Evolutionary conservation across 2,113 vertebrate species (phyloP).

Genomic region (Centrocercus urophasianus): DNA sequence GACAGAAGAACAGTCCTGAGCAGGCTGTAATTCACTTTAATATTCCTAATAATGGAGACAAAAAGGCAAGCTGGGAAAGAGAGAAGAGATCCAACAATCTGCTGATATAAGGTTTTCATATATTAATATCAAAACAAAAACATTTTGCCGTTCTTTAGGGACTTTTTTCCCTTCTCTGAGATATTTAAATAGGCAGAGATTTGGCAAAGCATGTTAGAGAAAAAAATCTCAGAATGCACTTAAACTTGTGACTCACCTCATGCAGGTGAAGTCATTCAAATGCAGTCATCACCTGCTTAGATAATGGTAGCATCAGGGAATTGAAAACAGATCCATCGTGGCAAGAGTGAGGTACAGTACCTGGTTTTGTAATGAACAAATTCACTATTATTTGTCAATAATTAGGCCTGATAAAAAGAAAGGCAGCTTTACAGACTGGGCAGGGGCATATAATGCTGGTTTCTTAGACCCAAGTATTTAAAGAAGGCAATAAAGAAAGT

Average conservation of each 20-base stretch:
- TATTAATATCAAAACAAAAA: constrained; percentile 37
- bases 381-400: not conserved
- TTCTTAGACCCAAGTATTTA: not conserved
- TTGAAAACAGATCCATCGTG: constrained; percentile 4
- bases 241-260: constrained; percentile 21
- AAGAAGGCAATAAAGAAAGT: not conserved
- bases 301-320: not conserved
- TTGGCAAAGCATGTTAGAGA: constrained; percentile 26
- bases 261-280: constrained; percentile 23
- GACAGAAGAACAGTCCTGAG: constrained; percentile 24
- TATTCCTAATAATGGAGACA: constrained; percentile 33
- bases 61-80: constrained; percentile 13
- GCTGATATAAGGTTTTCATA: constrained; percentile 10
- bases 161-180: not conserved
- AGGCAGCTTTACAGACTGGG: not conserved
- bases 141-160: constrained; percentile 19
- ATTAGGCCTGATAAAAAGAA: not conserved
- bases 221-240: constrained; percentile 42
- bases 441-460: accelerated
- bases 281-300: not conserved
- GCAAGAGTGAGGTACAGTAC: not conserved
- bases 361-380: not conserved
- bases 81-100: not conserved
- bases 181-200: constrained; percentile 31
- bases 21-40: constrained; percentile 44